phyloP scores from a whole-genome alignment of 2,113 vertebrate species.

The Mastomys natalensis region DNA sequence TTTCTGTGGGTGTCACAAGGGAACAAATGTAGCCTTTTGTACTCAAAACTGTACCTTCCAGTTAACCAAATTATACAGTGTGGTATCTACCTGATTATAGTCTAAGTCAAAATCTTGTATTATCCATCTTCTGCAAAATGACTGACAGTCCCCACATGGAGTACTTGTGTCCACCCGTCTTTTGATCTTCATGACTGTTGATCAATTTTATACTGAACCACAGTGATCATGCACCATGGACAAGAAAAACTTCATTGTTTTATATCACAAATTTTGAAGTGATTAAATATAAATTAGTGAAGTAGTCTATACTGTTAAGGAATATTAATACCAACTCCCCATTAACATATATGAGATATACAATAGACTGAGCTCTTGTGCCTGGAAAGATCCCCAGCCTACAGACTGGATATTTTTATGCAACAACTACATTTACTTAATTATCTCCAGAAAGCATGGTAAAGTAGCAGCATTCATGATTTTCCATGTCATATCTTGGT shows the following conservation, averaged over 20 bases:
- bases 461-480: background rate
- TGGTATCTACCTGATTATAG: background rate
- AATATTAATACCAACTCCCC: background rate
- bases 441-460: background rate
- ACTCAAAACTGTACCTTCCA: background rate
- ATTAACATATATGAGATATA: background rate
- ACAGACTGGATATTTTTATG: background rate
- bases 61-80: background rate
- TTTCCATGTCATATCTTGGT: background rate
- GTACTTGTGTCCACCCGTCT: background rate
- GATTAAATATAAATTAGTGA: background rate
- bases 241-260: background rate
- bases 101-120: background rate
- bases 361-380: background rate
- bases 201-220: background rate
- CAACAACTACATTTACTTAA: background rate
- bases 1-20: background rate
- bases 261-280: background rate
- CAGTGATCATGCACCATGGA: background rate
- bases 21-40: background rate
- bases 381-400: background rate
- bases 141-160: background rate
- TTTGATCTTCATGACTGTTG: background rate
- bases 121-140: background rate
- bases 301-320: background rate